Conservation (phyloP, 2,113 vertebrate species). For the Uria lomvia region DNA sequence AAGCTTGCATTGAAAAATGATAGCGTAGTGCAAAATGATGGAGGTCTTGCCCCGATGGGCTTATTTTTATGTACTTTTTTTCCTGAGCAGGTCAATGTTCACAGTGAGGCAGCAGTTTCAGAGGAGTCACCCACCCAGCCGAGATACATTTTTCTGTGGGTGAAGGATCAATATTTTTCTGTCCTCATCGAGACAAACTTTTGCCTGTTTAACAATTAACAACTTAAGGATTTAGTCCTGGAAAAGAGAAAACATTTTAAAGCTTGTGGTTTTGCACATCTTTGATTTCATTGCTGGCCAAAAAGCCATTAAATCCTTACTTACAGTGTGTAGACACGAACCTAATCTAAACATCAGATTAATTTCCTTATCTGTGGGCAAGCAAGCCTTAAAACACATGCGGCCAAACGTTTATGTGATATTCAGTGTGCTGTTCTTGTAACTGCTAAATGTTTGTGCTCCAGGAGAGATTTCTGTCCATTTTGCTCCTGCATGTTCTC, state of each 20-base stretch:
- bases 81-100: not conserved
- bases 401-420: not conserved
- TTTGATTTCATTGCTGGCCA: not conserved
- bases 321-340: constrained; percentile 23
- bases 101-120: not conserved
- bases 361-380: constrained; percentile 15
- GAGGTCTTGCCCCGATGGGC: not conserved
- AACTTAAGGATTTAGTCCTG: not conserved
- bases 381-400: constrained; percentile 19
- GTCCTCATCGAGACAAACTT: not conserved
- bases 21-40: not conserved
- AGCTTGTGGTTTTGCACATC: not conserved
- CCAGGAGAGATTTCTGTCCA: constrained; percentile 6
- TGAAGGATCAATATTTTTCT: not conserved
- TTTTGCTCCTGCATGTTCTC: constrained; percentile 4
- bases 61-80: not conserved
- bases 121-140: not conserved
- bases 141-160: not conserved
- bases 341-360: constrained; percentile 15
- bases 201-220: not conserved
- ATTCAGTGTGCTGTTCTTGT: not conserved
- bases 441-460: not conserved
- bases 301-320: not conserved
- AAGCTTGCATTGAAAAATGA: not conserved
- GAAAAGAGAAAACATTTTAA: not conserved